Evolutionary conservation across 2,888 invertebrate genomes (phyloP), one percentile per base, ranked within the genome.

Genomic region (Melanophora roralis): DNA sequence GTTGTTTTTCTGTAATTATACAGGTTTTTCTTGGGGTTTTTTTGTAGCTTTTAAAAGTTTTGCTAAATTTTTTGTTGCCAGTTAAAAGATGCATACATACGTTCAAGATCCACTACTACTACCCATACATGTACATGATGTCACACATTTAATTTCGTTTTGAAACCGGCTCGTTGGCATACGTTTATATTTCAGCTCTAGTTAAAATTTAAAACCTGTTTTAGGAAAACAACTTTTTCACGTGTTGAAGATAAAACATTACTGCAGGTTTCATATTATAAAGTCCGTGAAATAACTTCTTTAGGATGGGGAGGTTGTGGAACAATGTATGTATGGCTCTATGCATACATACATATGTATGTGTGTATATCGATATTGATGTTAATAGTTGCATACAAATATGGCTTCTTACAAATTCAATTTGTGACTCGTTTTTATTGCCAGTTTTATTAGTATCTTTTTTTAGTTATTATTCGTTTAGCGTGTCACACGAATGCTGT

Each of bases 331-430:
- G n/a, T n/a, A n/a, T n/a, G n/a, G n/a, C n/a, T n/a, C n/a, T n/a
- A n/a, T n/a, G n/a, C n/a, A 27, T 6, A 27, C 27, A 27, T 6
- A 27, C 3, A 27, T 27, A 27, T 6, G 6, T 27, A 27, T 27
- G 27, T 27, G 6, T 5, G 27, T 27, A 27, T 6, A 27, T 27
- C 6, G 3, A 3, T 27, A 27, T 5, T 27, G 27, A 27, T 27
- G 6, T 27, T 27, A 6, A 27, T 27, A 6, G 27, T 27, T 5
- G 6, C 27, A 32, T 34, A 55, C 65, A 53, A 36, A 55, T 78
- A 73, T 64, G 68, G 68, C 74, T 74, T 78, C 74, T 43, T 53
- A 53, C n/a, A 53, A 78, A 78, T 57, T 72, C 45, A 78, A 49
- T 64, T 69, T 51, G 60, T 40, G 23, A 72, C 43, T 78, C 9